Conservation (phyloP, 2,888 invertebrate species). For the Eupithecia vulgata region DNA sequence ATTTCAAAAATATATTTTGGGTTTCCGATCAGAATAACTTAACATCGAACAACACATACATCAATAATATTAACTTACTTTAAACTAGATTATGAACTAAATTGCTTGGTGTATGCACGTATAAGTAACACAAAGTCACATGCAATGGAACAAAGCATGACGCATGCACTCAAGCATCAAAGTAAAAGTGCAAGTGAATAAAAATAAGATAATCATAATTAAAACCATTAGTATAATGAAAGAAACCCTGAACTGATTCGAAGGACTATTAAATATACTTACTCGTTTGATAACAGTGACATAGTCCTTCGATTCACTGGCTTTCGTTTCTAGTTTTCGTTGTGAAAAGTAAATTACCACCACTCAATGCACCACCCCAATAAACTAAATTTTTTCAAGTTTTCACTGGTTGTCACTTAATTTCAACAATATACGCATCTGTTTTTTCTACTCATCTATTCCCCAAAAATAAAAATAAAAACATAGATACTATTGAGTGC, state of each 20-base stretch:
- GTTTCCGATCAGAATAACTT: background rate
- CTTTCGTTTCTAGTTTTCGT: constrained; percentile 3
- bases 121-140: background rate
- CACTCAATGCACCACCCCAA: background rate
- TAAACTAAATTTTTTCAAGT: background rate
- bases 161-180: constrained; percentile 8
- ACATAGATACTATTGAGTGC: background rate
- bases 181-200: constrained; percentile 10
- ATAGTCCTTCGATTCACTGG: constrained; percentile 43
- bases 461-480: background rate
- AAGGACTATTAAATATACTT: constrained; percentile 40
- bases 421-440: background rate
- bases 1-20: background rate
- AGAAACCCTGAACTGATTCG: constrained; percentile 30
- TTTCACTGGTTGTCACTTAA: background rate
- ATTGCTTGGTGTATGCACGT: background rate
- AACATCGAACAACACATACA: background rate
- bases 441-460: background rate
- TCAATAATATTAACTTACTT: background rate
- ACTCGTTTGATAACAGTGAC: constrained; percentile 33
- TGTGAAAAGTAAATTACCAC: background rate
- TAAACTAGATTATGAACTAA: background rate
- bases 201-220: constrained; percentile 10
- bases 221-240: background rate
- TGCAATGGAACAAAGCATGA: constrained; percentile 26